Conservation (phyloP, 2,113 vertebrate species). For the Pomatorhinus ruficollis region DNA sequence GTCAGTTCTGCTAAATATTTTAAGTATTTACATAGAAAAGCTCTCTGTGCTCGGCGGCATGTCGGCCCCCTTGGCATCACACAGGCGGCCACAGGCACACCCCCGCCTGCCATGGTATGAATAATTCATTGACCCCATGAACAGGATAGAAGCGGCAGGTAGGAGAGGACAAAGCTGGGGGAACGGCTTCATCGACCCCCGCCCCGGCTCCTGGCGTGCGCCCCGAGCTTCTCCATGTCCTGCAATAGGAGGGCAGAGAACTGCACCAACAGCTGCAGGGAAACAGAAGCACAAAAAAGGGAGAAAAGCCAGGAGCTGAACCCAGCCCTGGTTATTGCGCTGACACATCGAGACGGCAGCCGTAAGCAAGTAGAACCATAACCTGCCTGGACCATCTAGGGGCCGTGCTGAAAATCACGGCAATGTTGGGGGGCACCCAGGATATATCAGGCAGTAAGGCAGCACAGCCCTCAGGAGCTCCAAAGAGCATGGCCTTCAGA, state of each 20-base stretch:
- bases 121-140: not conserved
- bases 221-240: not conserved
- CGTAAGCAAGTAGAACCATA: not conserved
- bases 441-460: not conserved
- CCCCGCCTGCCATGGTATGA: not conserved
- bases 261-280: not conserved
- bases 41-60: not conserved
- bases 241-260: not conserved
- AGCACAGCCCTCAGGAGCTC: not conserved
- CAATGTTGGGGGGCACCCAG: not conserved
- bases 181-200: rapidly evolving
- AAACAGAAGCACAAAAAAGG: not conserved
- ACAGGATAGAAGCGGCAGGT: rapidly evolving
- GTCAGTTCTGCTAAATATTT: slow-evolving; percentile 67
- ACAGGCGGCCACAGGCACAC: not conserved
- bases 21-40: slow-evolving; percentile 63
- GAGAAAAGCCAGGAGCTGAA: not conserved
- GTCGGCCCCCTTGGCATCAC: not conserved
- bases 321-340: not conserved
- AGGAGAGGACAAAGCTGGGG: not conserved
- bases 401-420: not conserved
- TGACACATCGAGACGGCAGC: rapidly evolving
- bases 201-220: not conserved
- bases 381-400: not conserved
- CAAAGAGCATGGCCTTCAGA: not conserved